Evolutionary conservation across 2,888 invertebrate genomes (phyloP), one percentile per base, ranked within the genome.

Genomic region (Strigamia maritima): DNA sequence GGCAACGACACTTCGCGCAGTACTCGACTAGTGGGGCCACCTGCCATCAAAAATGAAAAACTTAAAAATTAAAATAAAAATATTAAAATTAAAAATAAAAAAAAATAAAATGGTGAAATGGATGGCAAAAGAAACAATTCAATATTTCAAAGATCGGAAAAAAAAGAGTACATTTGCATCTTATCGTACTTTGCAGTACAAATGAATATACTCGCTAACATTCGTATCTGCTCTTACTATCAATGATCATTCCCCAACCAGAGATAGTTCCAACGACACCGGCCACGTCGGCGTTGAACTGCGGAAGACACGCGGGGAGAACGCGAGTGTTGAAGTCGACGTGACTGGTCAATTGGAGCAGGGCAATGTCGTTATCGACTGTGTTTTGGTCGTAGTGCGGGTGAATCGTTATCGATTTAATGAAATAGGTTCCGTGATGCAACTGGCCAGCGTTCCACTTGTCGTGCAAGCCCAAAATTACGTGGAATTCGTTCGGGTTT

Each of bases 291-390:
- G 90, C 84, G 1, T 89, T 89, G 0, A 89, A 83, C 0, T 92
- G 92, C 0, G 94, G 94, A 81, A 95, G 89, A 84, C 94, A 95
- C 79, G 94, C 90, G 0, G 94, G 94, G 92, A 93, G 93, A 78
- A 94, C 92, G 83, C 93, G 93, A 0, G 90, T 90, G 49, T 80
- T 82, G 77, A 82, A 82, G 10, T 70, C 74, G 26, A 78, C 19
- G 31, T 28, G 24, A 3, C 16, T n/a, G 16, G 78, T 26, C 22
- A 78, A n/a, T 7, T 35, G 35, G 14, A 78, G 19, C 28, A 78
- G 38, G 16, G 78, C 78, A 22, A 78, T 78, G 26, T 78, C 78
- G n/a, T 78, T 78, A 38, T 78, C 78, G 10, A 78, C 78, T 2
- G 78, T 38, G 14, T 6, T 74, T 2, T 65, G 19, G 65, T 78